Conservation (phyloP, 30 jellyfish, hydroid and myxozoan species). For the Morbakka virulenta region DNA sequence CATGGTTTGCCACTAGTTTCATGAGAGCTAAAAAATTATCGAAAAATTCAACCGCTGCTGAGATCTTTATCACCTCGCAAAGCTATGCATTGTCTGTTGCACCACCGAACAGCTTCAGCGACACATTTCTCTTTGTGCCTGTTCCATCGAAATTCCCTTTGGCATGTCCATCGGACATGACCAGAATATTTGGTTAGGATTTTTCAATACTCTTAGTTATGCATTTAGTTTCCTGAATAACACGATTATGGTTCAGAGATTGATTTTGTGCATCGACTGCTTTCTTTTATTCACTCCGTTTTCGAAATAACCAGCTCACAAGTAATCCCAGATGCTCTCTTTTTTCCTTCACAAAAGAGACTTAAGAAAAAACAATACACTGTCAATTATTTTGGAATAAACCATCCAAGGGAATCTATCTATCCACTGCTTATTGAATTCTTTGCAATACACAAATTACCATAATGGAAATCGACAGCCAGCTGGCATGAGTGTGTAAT, state of each 20-base stretch:
- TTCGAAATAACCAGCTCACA: neutral
- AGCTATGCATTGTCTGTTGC: neutral
- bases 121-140: neutral
- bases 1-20: too few relatives aligned
- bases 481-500: too few relatives aligned
- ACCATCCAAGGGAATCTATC: too few relatives aligned
- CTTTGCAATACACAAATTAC: too few relatives aligned
- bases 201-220: neutral
- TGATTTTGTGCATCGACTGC: neutral
- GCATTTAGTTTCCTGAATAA: neutral
- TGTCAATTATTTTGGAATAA: too few relatives aligned
- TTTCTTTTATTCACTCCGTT: neutral
- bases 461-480: too few relatives aligned
- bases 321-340: neutral
- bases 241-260: neutral
- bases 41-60: too few relatives aligned
- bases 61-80: neutral
- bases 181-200: neutral
- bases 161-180: neutral
- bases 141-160: neutral
- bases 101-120: neutral
- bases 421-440: too few relatives aligned
- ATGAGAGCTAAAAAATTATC: too few relatives aligned
- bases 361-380: neutral
- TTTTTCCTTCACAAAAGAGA: neutral